These are phyloP conservation scores for Microtus oregoni DNA, from an alignment of 2,113 vertebrate genomes.

Conservation along the genomic window DNA sequence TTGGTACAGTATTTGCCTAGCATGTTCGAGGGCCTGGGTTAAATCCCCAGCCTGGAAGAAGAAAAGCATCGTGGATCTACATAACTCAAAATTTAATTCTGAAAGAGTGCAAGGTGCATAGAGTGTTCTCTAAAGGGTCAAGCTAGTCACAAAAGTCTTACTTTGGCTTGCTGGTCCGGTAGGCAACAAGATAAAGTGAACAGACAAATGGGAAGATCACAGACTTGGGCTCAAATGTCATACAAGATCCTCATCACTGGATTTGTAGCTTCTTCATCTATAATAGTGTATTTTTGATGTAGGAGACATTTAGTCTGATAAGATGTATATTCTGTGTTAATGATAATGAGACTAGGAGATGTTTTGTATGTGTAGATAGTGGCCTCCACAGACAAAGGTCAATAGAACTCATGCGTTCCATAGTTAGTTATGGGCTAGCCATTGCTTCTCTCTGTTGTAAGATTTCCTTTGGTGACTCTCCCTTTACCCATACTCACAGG, in stretches of 20 bases:
- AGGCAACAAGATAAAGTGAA: background rate
- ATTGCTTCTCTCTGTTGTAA: background rate
- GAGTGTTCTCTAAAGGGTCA: background rate
- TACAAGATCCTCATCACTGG: background rate
- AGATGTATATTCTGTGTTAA: slow-evolving; percentile 32
- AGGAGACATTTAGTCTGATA: background rate
- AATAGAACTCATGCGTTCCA: background rate
- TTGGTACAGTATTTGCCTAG: no score
- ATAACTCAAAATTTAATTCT: background rate
- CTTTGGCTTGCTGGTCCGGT: slow-evolving; percentile 6
- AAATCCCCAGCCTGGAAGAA: background rate
- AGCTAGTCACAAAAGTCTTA: background rate
- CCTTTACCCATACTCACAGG: background rate
- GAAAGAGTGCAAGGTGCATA: background rate
- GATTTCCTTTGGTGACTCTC: background rate
- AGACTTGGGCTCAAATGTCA: background rate
- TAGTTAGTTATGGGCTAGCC: background rate
- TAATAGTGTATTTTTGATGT: background rate
- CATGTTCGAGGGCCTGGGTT: background rate
- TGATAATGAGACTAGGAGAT: background rate
- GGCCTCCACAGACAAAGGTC: background rate
- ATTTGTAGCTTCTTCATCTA: background rate
- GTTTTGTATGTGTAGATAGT: background rate
- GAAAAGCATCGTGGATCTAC: background rate
- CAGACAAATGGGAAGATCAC: background rate